Conservation (phyloP, 2,113 vertebrate genomes). For the Nesoenas mayeri region DNA sequence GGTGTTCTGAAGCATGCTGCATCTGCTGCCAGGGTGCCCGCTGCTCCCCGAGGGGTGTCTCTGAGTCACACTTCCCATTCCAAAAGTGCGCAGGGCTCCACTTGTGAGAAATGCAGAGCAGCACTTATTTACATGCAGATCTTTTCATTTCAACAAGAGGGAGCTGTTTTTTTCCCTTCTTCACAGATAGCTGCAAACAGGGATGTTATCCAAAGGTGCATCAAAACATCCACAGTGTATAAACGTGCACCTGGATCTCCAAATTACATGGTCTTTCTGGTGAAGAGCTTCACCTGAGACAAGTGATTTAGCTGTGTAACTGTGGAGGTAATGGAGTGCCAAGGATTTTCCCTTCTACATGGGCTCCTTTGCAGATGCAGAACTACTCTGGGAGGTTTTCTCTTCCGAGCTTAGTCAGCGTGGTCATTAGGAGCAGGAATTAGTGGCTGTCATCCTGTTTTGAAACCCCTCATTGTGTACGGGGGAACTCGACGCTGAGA, state of each 20-base stretch:
- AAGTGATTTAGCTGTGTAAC: neutral
- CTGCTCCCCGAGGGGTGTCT: neutral
- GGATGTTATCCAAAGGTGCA: neutral
- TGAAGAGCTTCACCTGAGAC: neutral
- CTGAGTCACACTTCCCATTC: neutral
- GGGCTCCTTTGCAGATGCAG: neutral
- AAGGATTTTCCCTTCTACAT: neutral
- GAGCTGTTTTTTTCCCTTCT: accelerated
- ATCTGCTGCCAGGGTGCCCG: neutral
- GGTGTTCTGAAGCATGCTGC: neutral
- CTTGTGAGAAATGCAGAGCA: neutral
- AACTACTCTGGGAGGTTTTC: neutral
- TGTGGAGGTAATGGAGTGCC: neutral
- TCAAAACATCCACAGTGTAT: neutral
- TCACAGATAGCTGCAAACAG: neutral
- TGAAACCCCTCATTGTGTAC: neutral
- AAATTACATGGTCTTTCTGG: neutral
- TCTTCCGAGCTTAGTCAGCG: neutral
- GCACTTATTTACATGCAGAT: neutral
- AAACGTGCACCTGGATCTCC: accelerated
- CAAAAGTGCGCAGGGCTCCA: neutral
- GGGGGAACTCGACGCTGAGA: neutral
- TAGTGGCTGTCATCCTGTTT: neutral
- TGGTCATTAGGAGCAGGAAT: neutral
- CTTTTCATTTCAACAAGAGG: neutral